Base-by-base conservation (phyloP, 2,113 vertebrate species). In the Albula glossodonta region DNA sequence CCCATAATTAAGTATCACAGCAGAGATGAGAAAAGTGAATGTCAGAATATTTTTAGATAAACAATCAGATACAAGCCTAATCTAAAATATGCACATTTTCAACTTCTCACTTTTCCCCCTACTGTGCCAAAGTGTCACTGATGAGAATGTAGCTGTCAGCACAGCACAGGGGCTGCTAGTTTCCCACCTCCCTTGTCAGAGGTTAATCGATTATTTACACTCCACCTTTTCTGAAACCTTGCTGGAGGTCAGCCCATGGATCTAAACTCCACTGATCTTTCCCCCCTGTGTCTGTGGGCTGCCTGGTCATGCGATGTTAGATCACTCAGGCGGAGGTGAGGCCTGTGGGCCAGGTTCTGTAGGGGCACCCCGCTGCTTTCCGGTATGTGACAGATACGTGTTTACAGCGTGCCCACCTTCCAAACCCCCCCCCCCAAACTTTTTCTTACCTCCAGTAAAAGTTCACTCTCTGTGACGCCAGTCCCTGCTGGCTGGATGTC, bases 361-460 rank as follows among this genome's bases (percentile, higher is more conserved):
- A 1, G 4, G 5, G 1, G 66, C 66, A 1, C n/a, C 66, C 66
- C 22, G 66, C 66, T 2, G n/a, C n/a, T 2, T n/a, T n/a, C 6
- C n/a, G 4, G n/a, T 10, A 9, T 74, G 66, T 48, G 53, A 82
- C n/a, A 48, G 81, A 82, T 25, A 82, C 56, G 25, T 53, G 41
- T 51, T 82, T 82, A 19, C 13, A 25, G 25, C 5, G 41, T 17
- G 19, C 63, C 10, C 56, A 63, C 60, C 60, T 63, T 63, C 60
- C 8, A 48, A 48, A 4, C 83, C 70, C 4, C 3, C 25, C 74
- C 9, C 49, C 74, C 51, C 19, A 41, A 41, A 41, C 31, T 41
- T 51, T 12, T 41, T 70, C 96, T 95, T 94, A 98, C 98, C 93
- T 99, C 98, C 88, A 98, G 94, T n/a, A 99, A 93, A 86, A 98